A percentile compares a stretch with the other conserved stretches of the same genome.
phyloP scores from a whole-genome alignment of 2,888 invertebrate species.

The Synergus itoensis region DNA sequence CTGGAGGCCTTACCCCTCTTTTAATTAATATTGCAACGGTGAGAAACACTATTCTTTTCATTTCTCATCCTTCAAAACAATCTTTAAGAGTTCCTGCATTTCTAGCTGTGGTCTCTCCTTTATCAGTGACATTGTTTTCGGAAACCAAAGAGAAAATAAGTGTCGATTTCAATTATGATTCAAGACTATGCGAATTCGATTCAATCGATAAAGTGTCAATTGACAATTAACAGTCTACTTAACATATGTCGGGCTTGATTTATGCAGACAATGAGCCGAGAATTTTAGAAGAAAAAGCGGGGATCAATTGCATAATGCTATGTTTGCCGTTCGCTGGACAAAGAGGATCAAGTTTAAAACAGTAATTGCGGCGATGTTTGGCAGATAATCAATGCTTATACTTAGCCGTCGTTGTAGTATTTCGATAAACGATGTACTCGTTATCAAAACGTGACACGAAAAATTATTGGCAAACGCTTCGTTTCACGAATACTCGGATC shows the following conservation, averaged over 20 bases:
- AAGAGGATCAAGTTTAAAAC: neutral
- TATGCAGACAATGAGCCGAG: no score
- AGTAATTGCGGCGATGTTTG: neutral
- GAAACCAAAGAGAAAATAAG: no score
- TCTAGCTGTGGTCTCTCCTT: neutral
- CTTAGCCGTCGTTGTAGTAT: neutral
- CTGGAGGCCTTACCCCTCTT: slow-evolving; percentile 38
- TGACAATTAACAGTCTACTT: neutral
- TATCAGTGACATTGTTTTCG: neutral
- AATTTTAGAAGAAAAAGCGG: no score
- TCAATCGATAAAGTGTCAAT: neutral
- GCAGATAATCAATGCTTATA: neutral
- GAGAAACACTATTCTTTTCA: neutral
- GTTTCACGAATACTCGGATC: neutral
- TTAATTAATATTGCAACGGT: slow-evolving; percentile 52
- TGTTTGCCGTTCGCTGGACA: neutral
- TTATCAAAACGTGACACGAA: neutral
- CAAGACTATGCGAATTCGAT: neutral
- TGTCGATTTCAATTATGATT: no score
- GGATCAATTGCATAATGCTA: neutral
- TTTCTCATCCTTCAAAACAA: no score
- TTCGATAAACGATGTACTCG: neutral
- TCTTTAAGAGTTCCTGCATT: neutral
- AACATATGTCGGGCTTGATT: neutral
- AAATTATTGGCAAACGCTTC: neutral